phyloP scores from a whole-genome alignment of 2,113 vertebrate species.

The Gymnobelideus leadbeateri region DNA sequence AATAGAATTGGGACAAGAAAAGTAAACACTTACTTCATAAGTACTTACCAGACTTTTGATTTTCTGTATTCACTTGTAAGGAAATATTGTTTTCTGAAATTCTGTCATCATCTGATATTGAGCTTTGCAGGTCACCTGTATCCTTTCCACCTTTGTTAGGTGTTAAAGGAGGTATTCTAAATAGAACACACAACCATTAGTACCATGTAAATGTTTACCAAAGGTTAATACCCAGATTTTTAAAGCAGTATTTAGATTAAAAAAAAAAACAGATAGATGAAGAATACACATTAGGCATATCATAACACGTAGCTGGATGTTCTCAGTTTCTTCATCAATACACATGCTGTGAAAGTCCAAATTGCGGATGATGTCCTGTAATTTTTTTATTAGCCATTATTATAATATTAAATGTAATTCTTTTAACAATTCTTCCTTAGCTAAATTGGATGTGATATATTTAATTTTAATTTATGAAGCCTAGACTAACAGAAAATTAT shows the following conservation, averaged over 20 bases:
- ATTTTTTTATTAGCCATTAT: background rate
- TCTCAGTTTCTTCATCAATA: background rate
- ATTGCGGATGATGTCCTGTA: background rate
- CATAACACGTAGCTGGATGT: background rate
- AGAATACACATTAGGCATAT: background rate
- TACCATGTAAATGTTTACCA: background rate
- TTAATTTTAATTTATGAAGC: background rate
- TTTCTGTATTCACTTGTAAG: background rate
- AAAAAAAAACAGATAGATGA: background rate
- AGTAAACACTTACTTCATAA: background rate
- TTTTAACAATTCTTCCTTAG: background rate
- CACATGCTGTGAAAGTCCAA: background rate
- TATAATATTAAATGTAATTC: background rate
- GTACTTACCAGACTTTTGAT: conserved; percentile 66
- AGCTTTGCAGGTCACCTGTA: accelerated
- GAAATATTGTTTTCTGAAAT: background rate
- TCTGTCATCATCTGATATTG: background rate
- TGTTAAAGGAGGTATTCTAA: conserved; percentile 14
- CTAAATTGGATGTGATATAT: background rate
- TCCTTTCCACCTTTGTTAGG: conserved; percentile 47
- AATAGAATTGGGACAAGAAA: background rate
- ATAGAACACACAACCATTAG: background rate
- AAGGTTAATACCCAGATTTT: background rate
- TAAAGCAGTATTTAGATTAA: background rate
- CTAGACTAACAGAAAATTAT: background rate